Evolutionary conservation across 2,797 vertebrate genomes (phyloP).

Genomic region (Falco cherrug): DNA sequence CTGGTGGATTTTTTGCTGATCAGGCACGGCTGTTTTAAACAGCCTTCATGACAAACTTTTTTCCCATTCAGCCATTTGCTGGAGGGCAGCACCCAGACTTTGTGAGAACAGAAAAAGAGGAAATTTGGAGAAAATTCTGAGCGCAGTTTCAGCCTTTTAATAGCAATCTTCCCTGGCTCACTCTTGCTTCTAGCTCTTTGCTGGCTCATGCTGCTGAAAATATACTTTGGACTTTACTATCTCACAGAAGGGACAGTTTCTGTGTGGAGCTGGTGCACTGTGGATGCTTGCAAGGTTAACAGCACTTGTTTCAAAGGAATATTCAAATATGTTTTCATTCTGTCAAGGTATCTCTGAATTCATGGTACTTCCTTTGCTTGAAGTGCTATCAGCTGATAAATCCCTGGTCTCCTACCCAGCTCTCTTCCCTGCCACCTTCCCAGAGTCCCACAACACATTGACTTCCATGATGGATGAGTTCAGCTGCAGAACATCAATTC

Average conservation of each 20-base stretch:
- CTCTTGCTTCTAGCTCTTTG: neutral
- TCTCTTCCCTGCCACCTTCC: neutral
- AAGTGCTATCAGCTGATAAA: neutral
- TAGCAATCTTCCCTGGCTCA: neutral
- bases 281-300: neutral
- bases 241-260: neutral
- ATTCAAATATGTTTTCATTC: neutral
- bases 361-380: neutral
- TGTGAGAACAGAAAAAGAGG: neutral
- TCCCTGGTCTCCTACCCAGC: neutral
- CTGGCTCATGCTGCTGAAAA: neutral
- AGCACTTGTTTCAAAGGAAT: neutral
- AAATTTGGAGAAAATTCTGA: neutral
- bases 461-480: neutral
- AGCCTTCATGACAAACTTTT: neutral
- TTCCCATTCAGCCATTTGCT: neutral
- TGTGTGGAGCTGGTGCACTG: neutral
- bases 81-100: neutral
- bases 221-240: neutral
- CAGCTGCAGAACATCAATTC: neutral
- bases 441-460: neutral
- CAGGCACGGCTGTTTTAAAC: neutral
- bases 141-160: neutral
- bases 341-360: neutral
- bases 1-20: neutral